Percentiles rank a stretch among this genome's conserved stretches.
phyloP scores from a whole-genome alignment of 1,140 invertebrate genomes.

The Brachionus rotundiformis region DNA sequence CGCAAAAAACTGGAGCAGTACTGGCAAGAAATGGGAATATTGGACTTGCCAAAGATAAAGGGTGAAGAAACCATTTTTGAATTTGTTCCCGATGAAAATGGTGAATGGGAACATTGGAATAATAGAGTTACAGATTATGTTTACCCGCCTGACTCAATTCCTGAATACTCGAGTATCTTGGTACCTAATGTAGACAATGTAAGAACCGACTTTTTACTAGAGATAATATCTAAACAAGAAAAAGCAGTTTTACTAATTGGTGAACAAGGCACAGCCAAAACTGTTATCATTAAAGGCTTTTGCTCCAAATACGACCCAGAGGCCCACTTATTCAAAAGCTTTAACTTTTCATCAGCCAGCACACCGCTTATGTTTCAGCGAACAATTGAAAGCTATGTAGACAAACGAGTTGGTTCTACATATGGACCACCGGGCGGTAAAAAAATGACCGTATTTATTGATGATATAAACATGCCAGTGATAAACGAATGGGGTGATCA shows the following conservation, averaged over 20 bases:
- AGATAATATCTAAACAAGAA: slow-evolving; percentile 83
- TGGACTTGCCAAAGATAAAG: slow-evolving; percentile 58
- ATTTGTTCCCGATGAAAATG: slow-evolving; percentile 76
- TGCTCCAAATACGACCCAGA: slow-evolving; percentile 89
- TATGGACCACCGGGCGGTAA: slow-evolving; percentile 89
- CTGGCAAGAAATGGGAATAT: slow-evolving; percentile 54
- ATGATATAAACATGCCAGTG: slow-evolving; percentile 92
- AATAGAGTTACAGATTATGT: slow-evolving; percentile 73
- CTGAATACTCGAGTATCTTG: slow-evolving; percentile 85
- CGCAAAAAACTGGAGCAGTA: slow-evolving; percentile 69
- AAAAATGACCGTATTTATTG: slow-evolving; percentile 91
- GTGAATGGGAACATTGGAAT: slow-evolving; percentile 87
- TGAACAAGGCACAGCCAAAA: slow-evolving; percentile 93
- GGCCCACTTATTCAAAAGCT: slow-evolving; percentile 78
- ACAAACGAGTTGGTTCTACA: slow-evolving; percentile 90
- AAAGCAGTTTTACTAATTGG: slow-evolving; percentile 82
- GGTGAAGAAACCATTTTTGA: slow-evolving; percentile 74
- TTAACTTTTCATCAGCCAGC: slow-evolving; percentile 94
- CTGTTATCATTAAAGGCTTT: slow-evolving; percentile 92
- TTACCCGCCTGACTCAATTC: slow-evolving; percentile 80
- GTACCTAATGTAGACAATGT: slow-evolving; percentile 92
- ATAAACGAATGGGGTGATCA: slow-evolving; percentile 94
- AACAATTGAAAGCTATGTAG: slow-evolving; percentile 92
- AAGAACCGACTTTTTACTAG: slow-evolving; percentile 84
- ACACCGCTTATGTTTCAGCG: slow-evolving; percentile 93